These are phyloP conservation scores for Idaea aversata DNA, from an alignment of 2,888 invertebrate genomes.

Conservation along the genomic window DNA sequence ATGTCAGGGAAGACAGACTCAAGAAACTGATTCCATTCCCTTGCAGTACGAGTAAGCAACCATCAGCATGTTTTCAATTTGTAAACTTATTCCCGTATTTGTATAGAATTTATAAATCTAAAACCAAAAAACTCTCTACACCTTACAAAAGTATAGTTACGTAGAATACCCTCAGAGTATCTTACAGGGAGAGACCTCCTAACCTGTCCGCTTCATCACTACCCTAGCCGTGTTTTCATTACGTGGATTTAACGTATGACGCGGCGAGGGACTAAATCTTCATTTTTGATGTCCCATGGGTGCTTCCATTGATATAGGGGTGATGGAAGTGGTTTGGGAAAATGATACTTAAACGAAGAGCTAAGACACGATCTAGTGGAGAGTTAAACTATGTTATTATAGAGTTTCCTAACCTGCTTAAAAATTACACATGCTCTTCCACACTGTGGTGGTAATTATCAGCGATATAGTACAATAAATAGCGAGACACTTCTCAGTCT, in stretches of 20 bases:
- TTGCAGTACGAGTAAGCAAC: no score
- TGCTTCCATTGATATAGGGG: constrained; percentile 32
- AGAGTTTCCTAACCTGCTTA: background rate
- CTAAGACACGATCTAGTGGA: background rate
- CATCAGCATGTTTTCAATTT: no score
- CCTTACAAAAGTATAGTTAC: no score
- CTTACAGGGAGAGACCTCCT: constrained; percentile 9
- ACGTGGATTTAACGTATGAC: constrained; percentile 75
- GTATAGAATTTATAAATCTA: no score
- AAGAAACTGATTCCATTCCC: no score
- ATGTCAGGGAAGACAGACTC: no score
- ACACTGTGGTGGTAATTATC: no score
- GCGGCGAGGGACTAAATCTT: constrained; percentile 78
- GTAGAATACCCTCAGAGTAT: background rate
- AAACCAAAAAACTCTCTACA: no score
- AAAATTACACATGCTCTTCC: background rate
- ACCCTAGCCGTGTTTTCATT: constrained; percentile 71
- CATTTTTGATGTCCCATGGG: constrained; percentile 80
- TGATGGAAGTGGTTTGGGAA: constrained; percentile 38
- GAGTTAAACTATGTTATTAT: background rate
- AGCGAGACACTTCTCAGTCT: no score
- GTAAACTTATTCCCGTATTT: no score
- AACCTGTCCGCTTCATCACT: constrained; percentile 64
- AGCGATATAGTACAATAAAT: no score
- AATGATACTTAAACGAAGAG: background rate